Conservation (phyloP, 1,140 invertebrate species). For the Pachypeltis micranthus region DNA sequence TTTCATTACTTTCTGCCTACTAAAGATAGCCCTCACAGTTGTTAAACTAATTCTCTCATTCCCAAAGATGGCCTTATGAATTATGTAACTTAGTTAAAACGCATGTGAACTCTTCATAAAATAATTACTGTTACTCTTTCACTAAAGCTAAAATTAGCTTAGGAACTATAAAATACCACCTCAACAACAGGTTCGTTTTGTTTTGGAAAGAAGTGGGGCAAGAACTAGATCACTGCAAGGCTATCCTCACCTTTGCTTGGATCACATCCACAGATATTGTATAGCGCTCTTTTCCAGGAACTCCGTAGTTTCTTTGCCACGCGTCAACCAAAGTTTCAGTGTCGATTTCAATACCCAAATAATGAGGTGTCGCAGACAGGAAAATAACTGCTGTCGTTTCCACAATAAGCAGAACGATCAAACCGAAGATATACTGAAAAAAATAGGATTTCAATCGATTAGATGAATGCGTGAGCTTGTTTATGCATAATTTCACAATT, state of each 20-base stretch:
- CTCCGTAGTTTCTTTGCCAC: constrained; percentile 61
- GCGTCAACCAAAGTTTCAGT: constrained; percentile 51
- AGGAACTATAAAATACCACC: no score
- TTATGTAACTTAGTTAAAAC: no score
- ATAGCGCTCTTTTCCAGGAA: constrained; percentile 57
- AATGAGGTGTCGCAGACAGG: constrained; percentile 65
- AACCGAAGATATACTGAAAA: constrained; percentile 58
- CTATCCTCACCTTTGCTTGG: constrained; percentile 44
- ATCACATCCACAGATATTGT: constrained; percentile 68
- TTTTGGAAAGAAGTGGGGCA: constrained; percentile 15
- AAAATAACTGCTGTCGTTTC: constrained; percentile 59
- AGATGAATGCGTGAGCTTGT: no score
- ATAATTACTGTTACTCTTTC: no score
- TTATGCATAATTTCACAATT: no score
- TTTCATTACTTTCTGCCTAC: no score
- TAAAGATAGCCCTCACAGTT: no score
- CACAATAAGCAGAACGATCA: constrained; percentile 53
- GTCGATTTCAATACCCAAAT: constrained; percentile 56
- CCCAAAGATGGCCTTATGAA: no score
- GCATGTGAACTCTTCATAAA: no score
- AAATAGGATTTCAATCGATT: constrained; percentile 17
- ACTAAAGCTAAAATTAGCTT: neutral
- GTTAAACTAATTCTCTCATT: no score
- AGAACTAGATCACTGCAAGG: no score
- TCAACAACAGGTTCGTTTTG: no score